Evolutionary conservation across 2,888 invertebrate genomes (phyloP).

Genomic region (Nebria salina): DNA sequence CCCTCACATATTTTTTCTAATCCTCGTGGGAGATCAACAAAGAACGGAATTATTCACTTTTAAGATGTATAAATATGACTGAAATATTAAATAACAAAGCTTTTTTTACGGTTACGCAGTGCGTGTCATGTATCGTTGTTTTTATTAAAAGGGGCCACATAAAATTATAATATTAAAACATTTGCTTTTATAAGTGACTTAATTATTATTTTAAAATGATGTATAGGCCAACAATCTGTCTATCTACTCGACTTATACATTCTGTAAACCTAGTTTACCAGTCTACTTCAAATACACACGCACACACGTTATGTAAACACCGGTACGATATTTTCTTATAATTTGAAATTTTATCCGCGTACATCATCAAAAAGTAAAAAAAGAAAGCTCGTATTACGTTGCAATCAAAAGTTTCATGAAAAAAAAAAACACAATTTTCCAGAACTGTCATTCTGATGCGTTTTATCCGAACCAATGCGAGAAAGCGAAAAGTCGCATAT

Average conservation of each 20-base stretch:
- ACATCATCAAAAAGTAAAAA: no score
- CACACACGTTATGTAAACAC: no score
- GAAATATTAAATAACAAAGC: neutral
- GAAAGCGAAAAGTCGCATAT: no score
- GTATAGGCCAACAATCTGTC: neutral
- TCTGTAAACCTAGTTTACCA: no score
- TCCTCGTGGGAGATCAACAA: neutral
- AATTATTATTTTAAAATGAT: neutral
- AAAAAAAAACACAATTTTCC: neutral
- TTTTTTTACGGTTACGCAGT: neutral
- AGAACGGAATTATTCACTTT: neutral
- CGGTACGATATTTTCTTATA: no score
- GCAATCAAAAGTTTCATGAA: no score
- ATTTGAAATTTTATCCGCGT: no score
- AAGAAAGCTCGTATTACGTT: no score
- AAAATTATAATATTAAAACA: neutral
- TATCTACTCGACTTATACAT: no score
- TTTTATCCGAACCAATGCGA: neutral
- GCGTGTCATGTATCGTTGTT: neutral
- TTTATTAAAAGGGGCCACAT: neutral
- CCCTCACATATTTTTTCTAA: neutral
- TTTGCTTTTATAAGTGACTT: neutral
- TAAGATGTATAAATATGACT: neutral
- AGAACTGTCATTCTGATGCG: constrained; percentile 13
- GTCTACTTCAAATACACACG: no score